Evolutionary conservation across 2,888 invertebrate species (phyloP).

Genomic region (Tortrix viridana): DNA sequence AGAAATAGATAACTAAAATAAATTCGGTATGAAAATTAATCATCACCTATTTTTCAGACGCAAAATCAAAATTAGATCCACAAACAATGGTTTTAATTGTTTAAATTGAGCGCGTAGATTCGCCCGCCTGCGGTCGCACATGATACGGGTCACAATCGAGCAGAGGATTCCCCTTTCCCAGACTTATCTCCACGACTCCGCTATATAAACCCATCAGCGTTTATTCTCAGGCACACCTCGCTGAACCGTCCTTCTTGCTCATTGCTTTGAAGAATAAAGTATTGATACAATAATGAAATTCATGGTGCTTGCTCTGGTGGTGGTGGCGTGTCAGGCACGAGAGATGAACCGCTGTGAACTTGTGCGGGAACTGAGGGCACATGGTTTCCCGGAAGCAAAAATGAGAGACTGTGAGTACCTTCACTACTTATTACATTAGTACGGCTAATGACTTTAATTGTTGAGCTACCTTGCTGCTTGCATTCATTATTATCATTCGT

Average conservation of each 20-base stretch:
- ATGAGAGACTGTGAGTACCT: constrained; percentile 43
- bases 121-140: constrained; percentile 1
- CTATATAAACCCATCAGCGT: constrained; percentile 20
- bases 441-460: neutral
- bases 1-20: no score
- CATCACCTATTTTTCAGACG: no score
- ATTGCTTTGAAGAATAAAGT: neutral
- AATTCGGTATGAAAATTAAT: no score
- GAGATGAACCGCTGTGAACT: constrained; percentile 42
- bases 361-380: constrained; percentile 41
- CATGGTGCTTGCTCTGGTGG: constrained; percentile 16
- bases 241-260: neutral
- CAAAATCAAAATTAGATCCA: no score
- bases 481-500: no score
- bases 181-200: constrained; percentile 5
- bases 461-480: neutral
- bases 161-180: constrained; percentile 27
- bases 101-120: neutral
- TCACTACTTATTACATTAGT: neutral
- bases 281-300: constrained; percentile 27
- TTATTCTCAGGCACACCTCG: constrained; percentile 8
- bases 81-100: no score
- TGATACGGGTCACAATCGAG: constrained; percentile 23
- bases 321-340: constrained; percentile 23
- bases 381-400: constrained; percentile 43